Base-by-base conservation (phyloP, 2,888 invertebrate genomes). In the Sicus ferrugineus region DNA sequence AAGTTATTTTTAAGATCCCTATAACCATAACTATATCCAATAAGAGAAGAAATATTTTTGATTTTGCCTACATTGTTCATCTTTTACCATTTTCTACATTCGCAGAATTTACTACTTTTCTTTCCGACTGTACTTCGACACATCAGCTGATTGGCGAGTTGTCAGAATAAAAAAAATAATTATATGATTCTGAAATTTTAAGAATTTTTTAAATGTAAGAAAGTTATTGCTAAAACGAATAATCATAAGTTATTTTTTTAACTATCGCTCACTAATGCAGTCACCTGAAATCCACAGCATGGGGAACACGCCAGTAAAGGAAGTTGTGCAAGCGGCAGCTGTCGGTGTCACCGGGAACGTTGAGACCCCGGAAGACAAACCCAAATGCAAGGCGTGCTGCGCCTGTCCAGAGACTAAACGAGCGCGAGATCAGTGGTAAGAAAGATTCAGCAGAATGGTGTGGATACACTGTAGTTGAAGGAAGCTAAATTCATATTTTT, bases 381-480 rank as follows among this genome's bases (percentile, higher is more conserved):
- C 93, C 59, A 95, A 95, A 82, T 86, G 95, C 73, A 98, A 97
- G 83, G 93, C 97, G 3, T 98, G 98, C 81, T 98, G 98, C 88
- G 97, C 97, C 3, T 98, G 98, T 85, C 97, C 97, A 0, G 97
- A 98, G 87, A 98, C 97, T 0, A 97, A 96, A 85, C 90, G 90
- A 86, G 91, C 87, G 38, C 88, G 98, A 79, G 98, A 98, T 87
- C 90, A 91, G 74, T 98, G 98, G 97, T 97, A 88, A 88, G 86
- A 56, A 31, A 30, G 34, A 34, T 14, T 26, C 50, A 63, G n/a
- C 28, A n/a, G 16, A 4, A 26, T 14, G n/a, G n/a, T n/a, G n/a
- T 16, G 9, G 5, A 16, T 42, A 16, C 14, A 30, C 21, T 16
- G 3, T 16, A 9, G 31, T 31, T 59, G n/a, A 1, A 38, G 16